Percentiles rank a stretch among this genome's conserved stretches.
phyloP scores from a whole-genome alignment of 2,797 vertebrate species.

The Lagothrix lagotricha region DNA sequence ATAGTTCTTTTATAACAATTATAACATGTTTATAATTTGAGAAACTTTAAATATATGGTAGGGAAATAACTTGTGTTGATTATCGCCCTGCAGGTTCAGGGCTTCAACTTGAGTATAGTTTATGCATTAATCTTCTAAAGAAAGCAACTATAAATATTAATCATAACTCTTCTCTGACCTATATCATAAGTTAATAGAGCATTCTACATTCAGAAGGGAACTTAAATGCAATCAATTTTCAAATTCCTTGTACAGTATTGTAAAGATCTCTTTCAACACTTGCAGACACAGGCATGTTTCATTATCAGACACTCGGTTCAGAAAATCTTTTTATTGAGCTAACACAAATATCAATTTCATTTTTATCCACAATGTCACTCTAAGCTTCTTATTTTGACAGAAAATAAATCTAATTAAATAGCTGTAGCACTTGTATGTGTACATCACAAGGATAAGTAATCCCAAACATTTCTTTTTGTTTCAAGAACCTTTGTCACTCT shows the following conservation, averaged over 20 bases:
- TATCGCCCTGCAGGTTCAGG: background rate
- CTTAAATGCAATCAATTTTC: background rate
- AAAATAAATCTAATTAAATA: slow-evolving; percentile 10
- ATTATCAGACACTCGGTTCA: background rate
- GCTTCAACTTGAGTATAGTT: background rate
- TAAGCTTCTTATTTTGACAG: background rate
- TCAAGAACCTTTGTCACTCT: background rate
- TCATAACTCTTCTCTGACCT: background rate
- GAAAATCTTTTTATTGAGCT: background rate
- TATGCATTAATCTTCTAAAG: background rate
- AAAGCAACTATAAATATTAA: background rate
- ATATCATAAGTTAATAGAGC: background rate
- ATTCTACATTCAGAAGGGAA: background rate
- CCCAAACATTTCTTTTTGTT: background rate
- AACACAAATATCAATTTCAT: background rate
- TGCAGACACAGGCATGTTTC: background rate
- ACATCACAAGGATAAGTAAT: background rate
- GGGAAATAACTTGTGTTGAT: background rate
- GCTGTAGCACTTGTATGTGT: background rate
- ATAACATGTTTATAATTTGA: background rate
- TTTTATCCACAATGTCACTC: background rate
- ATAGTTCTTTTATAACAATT: background rate
- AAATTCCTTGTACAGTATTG: background rate
- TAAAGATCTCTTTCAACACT: background rate
- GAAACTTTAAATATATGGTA: background rate